phyloP scores from a whole-genome alignment of 2,113 vertebrate species.

The Puntigrus tetrazona region DNA sequence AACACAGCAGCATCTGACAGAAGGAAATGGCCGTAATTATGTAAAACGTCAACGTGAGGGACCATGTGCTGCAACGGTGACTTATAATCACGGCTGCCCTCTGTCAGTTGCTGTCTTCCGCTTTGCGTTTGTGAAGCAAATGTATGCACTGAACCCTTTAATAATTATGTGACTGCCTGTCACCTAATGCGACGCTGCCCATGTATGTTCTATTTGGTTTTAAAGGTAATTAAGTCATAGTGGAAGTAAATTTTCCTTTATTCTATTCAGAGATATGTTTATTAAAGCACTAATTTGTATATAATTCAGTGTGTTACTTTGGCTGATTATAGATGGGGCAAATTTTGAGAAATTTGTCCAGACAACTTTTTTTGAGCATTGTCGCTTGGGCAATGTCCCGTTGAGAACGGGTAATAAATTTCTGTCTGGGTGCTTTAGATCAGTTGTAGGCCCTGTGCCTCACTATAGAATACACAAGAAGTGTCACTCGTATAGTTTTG shows the following conservation, averaged over 20 bases:
- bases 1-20: conserved; percentile 34
- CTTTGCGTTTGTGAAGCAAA: conserved; percentile 22
- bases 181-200: conserved; percentile 28
- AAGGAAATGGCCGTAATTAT: conserved; percentile 49
- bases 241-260: not conserved
- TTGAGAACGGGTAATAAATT: too few species aligned
- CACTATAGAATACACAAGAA: too few species aligned
- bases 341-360: too few species aligned
- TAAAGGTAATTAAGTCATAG: not conserved
- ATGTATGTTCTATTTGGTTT: conserved; percentile 19
- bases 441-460: too few species aligned
- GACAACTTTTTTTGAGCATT: too few species aligned
- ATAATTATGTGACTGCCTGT: conserved; percentile 27
- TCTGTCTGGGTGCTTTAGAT: too few species aligned
- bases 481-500: too few species aligned
- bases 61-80: conserved; percentile 41
- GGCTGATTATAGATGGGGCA: too few species aligned
- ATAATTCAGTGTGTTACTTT: too few species aligned
- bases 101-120: not conserved
- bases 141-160: not conserved
- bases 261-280: not conserved
- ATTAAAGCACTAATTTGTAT: not conserved
- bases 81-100: conserved; percentile 25
- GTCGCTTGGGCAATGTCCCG: too few species aligned
- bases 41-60: conserved; percentile 36